Percentiles rank a stretch among this genome's conserved stretches.
Evolutionary conservation across 1,140 invertebrate species (phyloP).

Genomic region (Magallana ariakensis): DNA sequence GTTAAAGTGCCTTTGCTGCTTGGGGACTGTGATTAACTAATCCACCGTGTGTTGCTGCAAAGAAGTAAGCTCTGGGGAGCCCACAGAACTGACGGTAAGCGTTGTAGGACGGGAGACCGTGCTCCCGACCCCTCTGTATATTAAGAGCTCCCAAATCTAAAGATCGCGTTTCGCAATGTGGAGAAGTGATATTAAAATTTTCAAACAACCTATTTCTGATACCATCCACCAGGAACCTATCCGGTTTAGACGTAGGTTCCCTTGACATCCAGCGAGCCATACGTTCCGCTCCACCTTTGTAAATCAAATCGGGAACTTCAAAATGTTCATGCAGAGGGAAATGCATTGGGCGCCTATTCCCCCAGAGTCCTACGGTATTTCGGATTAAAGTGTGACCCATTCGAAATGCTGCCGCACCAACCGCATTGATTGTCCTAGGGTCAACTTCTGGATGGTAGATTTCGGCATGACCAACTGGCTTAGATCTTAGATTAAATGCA

Average conservation of each 20-base stretch:
- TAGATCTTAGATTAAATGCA: slow-evolving; percentile 26
- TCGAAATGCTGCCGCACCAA: slow-evolving; percentile 94
- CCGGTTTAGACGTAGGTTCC: neutral
- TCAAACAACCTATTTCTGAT: slow-evolving; percentile 24
- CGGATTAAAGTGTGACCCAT: slow-evolving; percentile 87
- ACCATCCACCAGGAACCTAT: neutral
- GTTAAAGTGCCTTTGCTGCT: neutral
- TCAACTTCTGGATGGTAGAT: slow-evolving; percentile 89
- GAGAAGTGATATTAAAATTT: neutral
- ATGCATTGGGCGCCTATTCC: neutral
- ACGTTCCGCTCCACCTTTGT: neutral
- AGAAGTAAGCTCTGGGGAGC: neutral
- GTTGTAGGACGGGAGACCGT: slow-evolving; percentile 22
- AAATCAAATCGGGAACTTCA: neutral
- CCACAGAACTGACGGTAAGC: slow-evolving; percentile 20
- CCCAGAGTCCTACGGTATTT: neutral
- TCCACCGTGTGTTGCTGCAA: neutral
- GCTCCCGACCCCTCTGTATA: slow-evolving; percentile 32
- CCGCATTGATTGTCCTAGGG: slow-evolving; percentile 93
- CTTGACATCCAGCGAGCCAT: slow-evolving; percentile 36
- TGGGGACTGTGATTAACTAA: neutral
- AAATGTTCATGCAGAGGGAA: neutral
- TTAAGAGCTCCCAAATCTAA: slow-evolving; percentile 27
- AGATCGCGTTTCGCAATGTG: neutral
- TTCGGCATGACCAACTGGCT: neutral